These are phyloP conservation scores for Myiotriccus ornatus DNA, from an alignment of 2,797 vertebrate genomes.

Conservation along the genomic window DNA sequence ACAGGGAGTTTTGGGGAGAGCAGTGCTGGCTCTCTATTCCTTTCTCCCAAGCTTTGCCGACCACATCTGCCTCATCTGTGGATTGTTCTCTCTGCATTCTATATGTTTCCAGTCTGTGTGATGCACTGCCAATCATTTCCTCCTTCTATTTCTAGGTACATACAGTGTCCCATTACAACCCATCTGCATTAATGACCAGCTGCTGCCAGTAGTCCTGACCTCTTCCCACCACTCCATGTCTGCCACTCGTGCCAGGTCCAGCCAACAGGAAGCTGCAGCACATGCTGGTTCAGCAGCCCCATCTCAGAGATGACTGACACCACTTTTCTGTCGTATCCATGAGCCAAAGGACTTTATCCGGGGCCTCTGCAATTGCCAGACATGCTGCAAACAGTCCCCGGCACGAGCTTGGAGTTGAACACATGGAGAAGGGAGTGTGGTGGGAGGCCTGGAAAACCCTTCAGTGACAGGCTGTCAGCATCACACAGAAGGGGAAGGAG, in stretches of 20 bases:
- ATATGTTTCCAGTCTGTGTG: rapidly evolving
- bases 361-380: rapidly evolving
- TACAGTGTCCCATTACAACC: not conserved
- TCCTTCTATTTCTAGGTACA: not conserved
- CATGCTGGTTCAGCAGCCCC: not conserved
- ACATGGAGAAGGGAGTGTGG: not conserved
- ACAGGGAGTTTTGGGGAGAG: not conserved
- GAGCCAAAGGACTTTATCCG: not conserved
- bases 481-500: not conserved
- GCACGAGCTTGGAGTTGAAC: rapidly evolving
- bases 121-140: not conserved
- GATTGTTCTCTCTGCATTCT: not conserved
- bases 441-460: not conserved
- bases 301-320: not conserved
- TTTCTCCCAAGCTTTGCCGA: not conserved
- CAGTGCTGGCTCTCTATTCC: not conserved
- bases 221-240: not conserved
- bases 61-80: not conserved
- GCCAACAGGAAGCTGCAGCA: not conserved
- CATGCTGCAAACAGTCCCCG: rapidly evolving
- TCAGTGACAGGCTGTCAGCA: not conserved
- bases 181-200: not conserved
- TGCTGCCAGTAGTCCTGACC: not conserved
- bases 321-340: not conserved
- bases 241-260: not conserved